phyloP scores from a whole-genome alignment of 2,113 vertebrate species.

The Pagrus major region DNA sequence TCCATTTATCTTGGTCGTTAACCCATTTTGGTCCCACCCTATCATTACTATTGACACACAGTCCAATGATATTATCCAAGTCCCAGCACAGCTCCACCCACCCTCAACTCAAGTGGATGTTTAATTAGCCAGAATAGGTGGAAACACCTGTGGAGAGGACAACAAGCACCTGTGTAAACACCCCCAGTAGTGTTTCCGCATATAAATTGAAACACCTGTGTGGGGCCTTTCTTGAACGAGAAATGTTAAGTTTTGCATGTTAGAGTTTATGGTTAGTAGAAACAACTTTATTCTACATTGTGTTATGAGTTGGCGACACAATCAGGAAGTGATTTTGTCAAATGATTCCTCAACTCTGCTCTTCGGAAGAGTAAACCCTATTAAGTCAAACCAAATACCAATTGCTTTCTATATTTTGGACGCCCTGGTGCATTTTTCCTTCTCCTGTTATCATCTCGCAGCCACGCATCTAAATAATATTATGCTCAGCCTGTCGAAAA shows the following conservation, averaged over 20 bases:
- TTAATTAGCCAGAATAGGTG: not conserved
- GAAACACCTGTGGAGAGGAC: not conserved
- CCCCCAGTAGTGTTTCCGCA: not conserved
- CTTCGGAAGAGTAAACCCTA: constrained; percentile 49
- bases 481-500: constrained; percentile 70
- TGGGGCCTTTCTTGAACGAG: not conserved
- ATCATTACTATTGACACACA: not conserved
- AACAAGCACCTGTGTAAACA: not conserved
- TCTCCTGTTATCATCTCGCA: constrained; percentile 57
- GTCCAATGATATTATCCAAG: not conserved
- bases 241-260: not conserved
- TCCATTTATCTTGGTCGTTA: not conserved
- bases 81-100: not conserved
- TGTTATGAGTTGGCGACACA: constrained; percentile 10
- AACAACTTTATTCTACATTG: not conserved
- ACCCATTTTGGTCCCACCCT: not conserved
- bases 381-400: constrained; percentile 51
- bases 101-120: not conserved
- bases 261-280: not conserved
- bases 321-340: constrained; percentile 44
- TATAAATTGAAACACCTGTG: not conserved
- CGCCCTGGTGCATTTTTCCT: constrained; percentile 25
- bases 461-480: constrained; percentile 65
- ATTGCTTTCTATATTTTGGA: constrained; percentile 44
- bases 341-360: constrained; percentile 26